A percentile compares a stretch with the other conserved stretches of the same genome.
Conservation (phyloP, 2,113 vertebrate genomes). For the Eira barbara region DNA sequence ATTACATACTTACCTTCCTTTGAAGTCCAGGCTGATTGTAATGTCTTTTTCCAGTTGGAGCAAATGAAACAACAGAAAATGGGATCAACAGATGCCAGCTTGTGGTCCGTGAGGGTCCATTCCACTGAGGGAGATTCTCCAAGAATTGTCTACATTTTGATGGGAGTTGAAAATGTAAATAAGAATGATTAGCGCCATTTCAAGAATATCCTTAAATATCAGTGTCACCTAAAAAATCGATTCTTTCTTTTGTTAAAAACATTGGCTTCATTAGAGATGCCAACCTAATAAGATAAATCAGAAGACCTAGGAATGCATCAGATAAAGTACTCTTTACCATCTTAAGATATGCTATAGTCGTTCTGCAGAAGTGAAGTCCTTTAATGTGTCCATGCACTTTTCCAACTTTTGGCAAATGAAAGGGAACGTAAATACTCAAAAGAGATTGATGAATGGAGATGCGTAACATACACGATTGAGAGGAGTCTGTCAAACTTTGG, state of each 20-base stretch:
- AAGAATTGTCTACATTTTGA: background rate
- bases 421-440: background rate
- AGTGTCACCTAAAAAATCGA: background rate
- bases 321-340: background rate
- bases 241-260: background rate
- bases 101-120: background rate
- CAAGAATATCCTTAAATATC: background rate
- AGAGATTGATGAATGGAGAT: background rate
- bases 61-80: background rate
- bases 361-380: background rate
- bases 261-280: background rate
- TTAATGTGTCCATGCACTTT: background rate
- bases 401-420: background rate
- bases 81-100: background rate
- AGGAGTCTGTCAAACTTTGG: background rate
- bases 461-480: background rate
- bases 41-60: background rate
- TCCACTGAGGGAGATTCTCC: background rate
- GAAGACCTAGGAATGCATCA: background rate
- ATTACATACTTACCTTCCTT: background rate
- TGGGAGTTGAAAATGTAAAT: background rate
- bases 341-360: background rate
- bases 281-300: background rate
- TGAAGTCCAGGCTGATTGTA: background rate
- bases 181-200: background rate